Evolutionary conservation across 2,113 vertebrate species (phyloP).

Genomic region (Anser cygnoides): DNA sequence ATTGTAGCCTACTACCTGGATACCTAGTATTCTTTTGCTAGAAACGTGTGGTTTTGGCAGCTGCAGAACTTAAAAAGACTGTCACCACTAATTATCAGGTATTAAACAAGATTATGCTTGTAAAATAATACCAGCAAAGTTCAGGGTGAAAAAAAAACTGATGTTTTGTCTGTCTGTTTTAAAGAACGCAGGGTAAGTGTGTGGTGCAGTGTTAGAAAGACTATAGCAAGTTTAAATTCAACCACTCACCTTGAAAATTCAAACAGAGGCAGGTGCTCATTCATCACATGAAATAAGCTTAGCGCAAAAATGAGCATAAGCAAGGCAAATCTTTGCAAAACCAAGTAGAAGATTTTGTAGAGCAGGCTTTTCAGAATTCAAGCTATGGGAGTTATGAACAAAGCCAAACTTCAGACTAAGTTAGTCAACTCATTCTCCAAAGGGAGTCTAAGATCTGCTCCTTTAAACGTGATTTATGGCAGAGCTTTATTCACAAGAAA

Average conservation of each 20-base stretch:
- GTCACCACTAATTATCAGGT: slow-evolving; percentile 47
- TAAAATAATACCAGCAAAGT: slow-evolving; percentile 25
- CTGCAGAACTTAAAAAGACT: slow-evolving; percentile 53
- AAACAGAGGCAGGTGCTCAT: background rate
- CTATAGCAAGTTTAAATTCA: background rate
- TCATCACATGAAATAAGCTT: background rate
- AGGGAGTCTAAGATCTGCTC: background rate
- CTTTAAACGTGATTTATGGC: background rate
- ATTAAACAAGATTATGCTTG: slow-evolving; percentile 40
- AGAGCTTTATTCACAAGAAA: background rate
- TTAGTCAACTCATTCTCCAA: background rate
- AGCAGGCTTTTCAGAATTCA: background rate
- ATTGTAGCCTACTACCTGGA: background rate
- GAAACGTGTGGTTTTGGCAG: slow-evolving; percentile 48
- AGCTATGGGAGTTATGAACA: background rate
- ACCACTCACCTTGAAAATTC: background rate
- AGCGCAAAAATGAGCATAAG: background rate
- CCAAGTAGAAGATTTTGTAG: background rate
- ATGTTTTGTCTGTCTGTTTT: slow-evolving; percentile 25
- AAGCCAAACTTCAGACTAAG: background rate
- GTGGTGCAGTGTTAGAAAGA: slow-evolving; percentile 11
- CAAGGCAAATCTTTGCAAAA: background rate
- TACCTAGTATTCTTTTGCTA: slow-evolving; percentile 28
- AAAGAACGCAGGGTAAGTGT: background rate
- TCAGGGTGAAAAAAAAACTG: slow-evolving; percentile 13